Evolutionary conservation across 1,140 invertebrate species (phyloP), one percentile per base, ranked within the genome.

Genomic region (Helicorthomorpha holstii): DNA sequence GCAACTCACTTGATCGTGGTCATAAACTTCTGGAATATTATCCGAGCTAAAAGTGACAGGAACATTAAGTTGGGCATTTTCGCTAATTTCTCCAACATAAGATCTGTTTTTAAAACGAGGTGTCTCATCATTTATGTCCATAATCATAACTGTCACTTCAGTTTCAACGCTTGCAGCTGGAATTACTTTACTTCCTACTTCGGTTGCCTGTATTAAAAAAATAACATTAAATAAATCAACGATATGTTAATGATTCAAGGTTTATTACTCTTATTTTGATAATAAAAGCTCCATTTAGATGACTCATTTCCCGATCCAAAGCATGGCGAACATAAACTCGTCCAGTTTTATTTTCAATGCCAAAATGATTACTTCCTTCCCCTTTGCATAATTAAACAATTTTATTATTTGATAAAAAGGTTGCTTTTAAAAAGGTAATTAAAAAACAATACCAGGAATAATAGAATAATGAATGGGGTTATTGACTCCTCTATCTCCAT

Each of bases 61-160:
- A 2, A 89, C 90, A 61, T 89, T 90, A 52, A 78, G 75, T 58
- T 89, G 88, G 45, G 89, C 79, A 69, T 94, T 93, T 71, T 96
- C 92, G 42, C 84, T 79, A 27, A 97, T 81, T 71, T 92, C 87
- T 26, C 85, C 89, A 19, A 82, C 71, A 69, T 96, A 96, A 51
- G 72, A 65, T 0, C 69, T 58, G 60, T 80, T 85, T 38, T 79
- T 73, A 64, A 96, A 97, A 38, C 71, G 78, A 4, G 92, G 91
- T 1, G 76, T 81, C 70, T 95, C 89, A 70, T 96, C 92, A 65
- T 96, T 95, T 1, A 94, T 80, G 70, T 97, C 92, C n/a, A 79
- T 82, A 7, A 97, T 72, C 51, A 93, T 88, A 27, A 97, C 78
- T 1, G 89, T 94, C 0, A 94, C 82, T 69, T 94, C 85, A 0